Percentiles rank a stretch among this genome's conserved stretches.
phyloP scores from a whole-genome alignment of 1,140 invertebrate genomes.

The Paraescarpia echinospica region DNA sequence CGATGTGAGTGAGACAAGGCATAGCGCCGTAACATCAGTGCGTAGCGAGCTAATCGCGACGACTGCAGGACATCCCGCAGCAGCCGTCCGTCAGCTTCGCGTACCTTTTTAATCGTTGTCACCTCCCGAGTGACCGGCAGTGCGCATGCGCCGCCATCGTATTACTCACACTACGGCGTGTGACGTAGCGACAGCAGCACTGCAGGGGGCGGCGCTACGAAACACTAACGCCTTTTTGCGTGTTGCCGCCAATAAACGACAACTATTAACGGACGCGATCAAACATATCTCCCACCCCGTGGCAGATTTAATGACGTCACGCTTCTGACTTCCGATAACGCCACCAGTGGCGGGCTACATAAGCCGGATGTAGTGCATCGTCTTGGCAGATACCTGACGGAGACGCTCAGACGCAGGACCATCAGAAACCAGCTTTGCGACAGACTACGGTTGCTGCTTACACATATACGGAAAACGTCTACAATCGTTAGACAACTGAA shows the following conservation, averaged over 20 bases:
- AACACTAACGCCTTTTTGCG: background rate
- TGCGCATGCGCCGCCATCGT: background rate
- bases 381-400: background rate
- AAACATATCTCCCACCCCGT: background rate
- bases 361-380: background rate
- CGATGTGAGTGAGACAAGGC: background rate
- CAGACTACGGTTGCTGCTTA: background rate
- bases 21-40: background rate
- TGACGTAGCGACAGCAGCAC: too few species aligned
- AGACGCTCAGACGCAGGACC: background rate
- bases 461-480: background rate
- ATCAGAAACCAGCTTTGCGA: background rate
- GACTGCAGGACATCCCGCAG: background rate
- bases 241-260: background rate
- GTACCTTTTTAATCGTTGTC: background rate
- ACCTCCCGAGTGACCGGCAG: background rate
- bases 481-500: background rate
- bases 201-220: background rate
- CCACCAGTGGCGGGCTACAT: background rate
- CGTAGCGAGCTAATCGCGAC: background rate
- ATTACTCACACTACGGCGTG: background rate
- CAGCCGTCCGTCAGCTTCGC: background rate
- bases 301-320: background rate
- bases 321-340: background rate
- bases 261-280: background rate